Percentiles rank a stretch among this genome's conserved stretches.
phyloP scores from a whole-genome alignment of 1,140 invertebrate genomes.

The Drosophila yakuba region DNA sequence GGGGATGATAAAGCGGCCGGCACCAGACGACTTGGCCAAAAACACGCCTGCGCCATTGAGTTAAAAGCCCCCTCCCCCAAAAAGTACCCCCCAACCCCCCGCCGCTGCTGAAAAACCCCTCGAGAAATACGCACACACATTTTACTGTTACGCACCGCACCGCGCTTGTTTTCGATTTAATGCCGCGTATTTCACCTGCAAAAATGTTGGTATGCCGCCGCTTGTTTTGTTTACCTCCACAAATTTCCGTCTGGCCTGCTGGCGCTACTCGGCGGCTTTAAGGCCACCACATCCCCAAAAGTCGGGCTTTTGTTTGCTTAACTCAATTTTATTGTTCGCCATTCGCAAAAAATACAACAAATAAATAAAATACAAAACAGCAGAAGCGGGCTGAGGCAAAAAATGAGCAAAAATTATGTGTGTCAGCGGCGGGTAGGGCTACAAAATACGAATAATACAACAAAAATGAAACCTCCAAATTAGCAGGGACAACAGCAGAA shows the following conservation, averaged over 20 bases:
- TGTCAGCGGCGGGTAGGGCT: conserved; percentile 53
- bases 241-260: conserved; percentile 21
- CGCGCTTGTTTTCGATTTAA: conserved; percentile 44
- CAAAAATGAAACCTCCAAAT: conserved; percentile 69
- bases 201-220: conserved; percentile 36
- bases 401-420: conserved; percentile 51
- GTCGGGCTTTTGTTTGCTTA: conserved; percentile 72
- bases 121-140: conserved; percentile 54
- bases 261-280: conserved; percentile 43
- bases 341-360: conserved; percentile 28
- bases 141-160: conserved; percentile 80
- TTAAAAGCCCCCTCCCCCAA: conserved; percentile 8
- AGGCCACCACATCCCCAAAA: conserved; percentile 27
- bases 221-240: conserved; percentile 54
- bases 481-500: conserved; percentile 60
- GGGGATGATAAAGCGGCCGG: conserved; percentile 54
- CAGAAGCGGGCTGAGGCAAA: background rate
- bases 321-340: conserved; percentile 69
- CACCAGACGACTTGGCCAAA: conserved; percentile 14
- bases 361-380: too few species aligned
- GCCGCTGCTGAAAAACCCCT: background rate
- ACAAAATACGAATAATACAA: background rate
- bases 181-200: conserved; percentile 51
- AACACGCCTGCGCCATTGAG: conserved; percentile 62
- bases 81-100: background rate